phyloP scores from a whole-genome alignment of 2,113 vertebrate genomes.

The Anser brachyrhynchus region DNA sequence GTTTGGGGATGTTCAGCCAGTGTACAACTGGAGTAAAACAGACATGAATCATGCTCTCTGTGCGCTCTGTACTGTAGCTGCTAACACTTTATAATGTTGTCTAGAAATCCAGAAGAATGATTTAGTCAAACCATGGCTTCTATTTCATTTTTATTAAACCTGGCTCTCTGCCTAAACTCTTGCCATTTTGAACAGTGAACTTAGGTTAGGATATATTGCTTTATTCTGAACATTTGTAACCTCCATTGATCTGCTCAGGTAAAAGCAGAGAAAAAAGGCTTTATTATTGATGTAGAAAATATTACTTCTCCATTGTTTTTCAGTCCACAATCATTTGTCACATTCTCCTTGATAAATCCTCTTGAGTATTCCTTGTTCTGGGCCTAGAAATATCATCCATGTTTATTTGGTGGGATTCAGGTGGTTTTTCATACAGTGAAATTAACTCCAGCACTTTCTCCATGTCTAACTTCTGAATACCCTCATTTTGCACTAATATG shows the following conservation, averaged over 20 bases:
- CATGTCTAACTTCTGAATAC: background rate
- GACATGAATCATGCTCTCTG: slow-evolving; percentile 15
- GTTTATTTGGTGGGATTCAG: background rate
- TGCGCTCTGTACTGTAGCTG: slow-evolving; percentile 15
- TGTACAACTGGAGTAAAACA: background rate
- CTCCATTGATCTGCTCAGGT: slow-evolving; percentile 61
- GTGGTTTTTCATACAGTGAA: background rate
- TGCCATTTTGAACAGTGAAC: slow-evolving; percentile 56
- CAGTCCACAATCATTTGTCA: slow-evolving; percentile 29
- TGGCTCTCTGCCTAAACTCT: slow-evolving; percentile 55
- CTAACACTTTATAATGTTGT: slow-evolving; percentile 39
- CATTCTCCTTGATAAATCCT: background rate
- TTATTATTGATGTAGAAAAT: slow-evolving; percentile 61
- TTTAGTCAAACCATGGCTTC: slow-evolving; percentile 32
- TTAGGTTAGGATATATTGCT: slow-evolving; percentile 47
- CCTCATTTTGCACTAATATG: background rate
- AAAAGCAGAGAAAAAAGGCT: slow-evolving; percentile 60
- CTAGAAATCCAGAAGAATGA: slow-evolving; percentile 45
- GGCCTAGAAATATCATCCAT: background rate
- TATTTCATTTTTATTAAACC: slow-evolving; percentile 62
- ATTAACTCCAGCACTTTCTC: background rate
- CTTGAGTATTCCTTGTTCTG: background rate
- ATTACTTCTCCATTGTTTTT: slow-evolving; percentile 53
- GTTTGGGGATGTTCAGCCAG: slow-evolving; percentile 14
- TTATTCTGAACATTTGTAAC: slow-evolving; percentile 66